Base-by-base conservation (phyloP, 2,888 invertebrate genomes). In the Lasioglossum malachurum region DNA sequence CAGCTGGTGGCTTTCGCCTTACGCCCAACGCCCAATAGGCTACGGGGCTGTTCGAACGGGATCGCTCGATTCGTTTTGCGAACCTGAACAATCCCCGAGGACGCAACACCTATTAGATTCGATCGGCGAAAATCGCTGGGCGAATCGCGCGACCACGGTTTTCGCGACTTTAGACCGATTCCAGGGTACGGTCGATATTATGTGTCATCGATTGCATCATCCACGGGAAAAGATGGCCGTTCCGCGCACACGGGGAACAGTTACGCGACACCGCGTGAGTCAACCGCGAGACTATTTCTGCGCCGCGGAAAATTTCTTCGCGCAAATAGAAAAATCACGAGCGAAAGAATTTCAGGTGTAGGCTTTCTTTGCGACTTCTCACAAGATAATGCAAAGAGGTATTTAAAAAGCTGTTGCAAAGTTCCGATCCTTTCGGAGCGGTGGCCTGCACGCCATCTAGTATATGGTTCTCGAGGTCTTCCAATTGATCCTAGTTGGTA, bases 1-100 rank as follows among this genome's bases (percentile, higher is more conserved):
- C 90, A 90, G 90, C 91, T 91, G 87, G 89, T 91, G 89, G 92
- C 93, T 93, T 93, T 93, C 93, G 93, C 75, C 79, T 86, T n/a
- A n/a, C n/a, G n/a, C n/a, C n/a, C n/a, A n/a, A n/a, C n/a, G n/a
- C n/a, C n/a, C n/a, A n/a, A n/a, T n/a, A 80, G 87, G 77, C 49
- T 76, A 53, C n/a, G 31, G n/a, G 46, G 76, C 71, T 57, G 57
- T n/a, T 74, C 53, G 86, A 82, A 74, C 46, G 38, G n/a, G 64
- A 78, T 69, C 46, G 64, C 46, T 76, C 44, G 53, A 77, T 77
- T 74, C 23, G 38, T 67, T 38, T 71, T n/a, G 76, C 14, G n/a
- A 80, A 71, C 27, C 14, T 23, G 31, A 77, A 31, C 19, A 2
- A 14, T 74, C n/a, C n/a, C 19, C 23, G 41, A 53, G 53, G 10